These are phyloP conservation scores for Tauraco hartlaubi DNA, from an alignment of 2,797 vertebrate species.

Conservation along the genomic window DNA sequence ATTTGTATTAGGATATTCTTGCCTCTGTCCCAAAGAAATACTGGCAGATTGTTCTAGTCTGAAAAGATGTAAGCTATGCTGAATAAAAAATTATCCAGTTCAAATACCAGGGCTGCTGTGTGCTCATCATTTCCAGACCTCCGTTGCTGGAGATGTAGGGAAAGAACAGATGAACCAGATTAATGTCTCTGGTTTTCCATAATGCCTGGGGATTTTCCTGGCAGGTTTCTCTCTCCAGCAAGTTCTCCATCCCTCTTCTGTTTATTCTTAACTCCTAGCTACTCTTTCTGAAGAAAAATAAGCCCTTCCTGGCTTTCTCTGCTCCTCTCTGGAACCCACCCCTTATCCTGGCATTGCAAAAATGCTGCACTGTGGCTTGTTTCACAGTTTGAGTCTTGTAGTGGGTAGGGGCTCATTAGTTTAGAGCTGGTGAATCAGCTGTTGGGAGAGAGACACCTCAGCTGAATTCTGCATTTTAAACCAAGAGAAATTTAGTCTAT, in stretches of 20 bases:
- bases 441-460: neutral
- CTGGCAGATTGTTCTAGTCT: neutral
- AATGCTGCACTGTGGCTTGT: neutral
- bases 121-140: neutral
- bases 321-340: neutral
- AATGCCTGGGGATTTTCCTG: neutral
- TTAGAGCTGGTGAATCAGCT: neutral
- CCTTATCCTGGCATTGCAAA: neutral
- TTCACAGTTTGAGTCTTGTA: neutral
- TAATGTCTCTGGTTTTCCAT: neutral
- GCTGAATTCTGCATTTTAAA: neutral
- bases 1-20: neutral
- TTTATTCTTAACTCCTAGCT: neutral
- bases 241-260: neutral
- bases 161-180: constrained; percentile 1
- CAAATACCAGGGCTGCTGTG: neutral
- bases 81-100: constrained; percentile 40
- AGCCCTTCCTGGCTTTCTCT: neutral
- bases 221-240: neutral
- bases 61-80: neutral
- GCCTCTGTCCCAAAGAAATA: neutral
- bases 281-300: neutral
- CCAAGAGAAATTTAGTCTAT: neutral
- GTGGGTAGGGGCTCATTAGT: neutral
- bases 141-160: neutral